A percentile compares a stretch with the other conserved stretches of the same genome.
Conservation (phyloP, 2,113 vertebrate species). For the Xerus inauris region DNA sequence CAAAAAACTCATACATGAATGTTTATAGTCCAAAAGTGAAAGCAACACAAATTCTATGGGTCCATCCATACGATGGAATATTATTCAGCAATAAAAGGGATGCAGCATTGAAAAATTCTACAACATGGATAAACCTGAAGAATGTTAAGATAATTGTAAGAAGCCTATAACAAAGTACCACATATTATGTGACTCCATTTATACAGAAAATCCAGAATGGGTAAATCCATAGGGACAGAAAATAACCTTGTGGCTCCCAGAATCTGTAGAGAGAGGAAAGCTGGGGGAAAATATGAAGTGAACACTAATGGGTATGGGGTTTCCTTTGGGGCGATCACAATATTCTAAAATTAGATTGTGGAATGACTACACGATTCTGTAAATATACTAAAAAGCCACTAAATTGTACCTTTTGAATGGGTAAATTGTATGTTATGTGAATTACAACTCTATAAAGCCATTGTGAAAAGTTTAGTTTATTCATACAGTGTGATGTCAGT, state of each 20-base stretch:
- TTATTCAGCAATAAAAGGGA: slow-evolving; percentile 12
- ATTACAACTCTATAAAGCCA: slow-evolving; percentile 52
- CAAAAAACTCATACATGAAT: slow-evolving; percentile 26
- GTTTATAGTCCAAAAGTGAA: neutral
- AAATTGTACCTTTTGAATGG: neutral
- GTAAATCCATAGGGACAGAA: slow-evolving; percentile 12
- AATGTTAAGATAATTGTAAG: slow-evolving; percentile 17
- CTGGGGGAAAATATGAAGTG: neutral
- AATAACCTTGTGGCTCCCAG: neutral
- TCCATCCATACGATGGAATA: neutral
- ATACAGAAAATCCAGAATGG: neutral
- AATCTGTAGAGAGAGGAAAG: neutral
- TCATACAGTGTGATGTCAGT: slow-evolving; percentile 30
- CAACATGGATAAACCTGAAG: slow-evolving; percentile 5
- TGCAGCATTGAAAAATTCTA: neutral
- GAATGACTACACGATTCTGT: neutral
- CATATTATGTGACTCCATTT: neutral
- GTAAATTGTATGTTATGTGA: slow-evolving; percentile 33
- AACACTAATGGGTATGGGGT: neutral
- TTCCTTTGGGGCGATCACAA: slow-evolving; percentile 21
- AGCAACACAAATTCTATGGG: slow-evolving; percentile 2
- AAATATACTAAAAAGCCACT: slow-evolving; percentile 41
- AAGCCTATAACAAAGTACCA: neutral
- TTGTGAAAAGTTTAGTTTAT: slow-evolving; percentile 49
- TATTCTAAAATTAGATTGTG: slow-evolving; percentile 51